These are phyloP conservation scores for Brachirus orientalis DNA, from an alignment of 2,113 vertebrate species.

Conservation along the genomic window DNA sequence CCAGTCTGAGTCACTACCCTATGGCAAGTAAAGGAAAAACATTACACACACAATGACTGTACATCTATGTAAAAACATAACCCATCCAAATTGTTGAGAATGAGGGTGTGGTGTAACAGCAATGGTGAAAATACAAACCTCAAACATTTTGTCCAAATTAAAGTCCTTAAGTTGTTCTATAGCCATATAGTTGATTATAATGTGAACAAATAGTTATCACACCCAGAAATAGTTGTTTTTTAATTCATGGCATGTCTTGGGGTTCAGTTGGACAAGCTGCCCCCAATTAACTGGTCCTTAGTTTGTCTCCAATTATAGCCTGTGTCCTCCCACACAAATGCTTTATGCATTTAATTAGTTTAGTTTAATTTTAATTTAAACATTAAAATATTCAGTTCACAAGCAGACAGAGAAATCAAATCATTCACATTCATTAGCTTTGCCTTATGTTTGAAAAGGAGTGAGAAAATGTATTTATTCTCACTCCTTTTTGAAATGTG, in stretches of 20 bases:
- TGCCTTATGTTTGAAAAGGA: no score
- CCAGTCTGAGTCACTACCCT: constrained; percentile 3
- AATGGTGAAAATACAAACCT: constrained; percentile 44
- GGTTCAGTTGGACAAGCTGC: neutral
- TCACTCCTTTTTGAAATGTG: no score
- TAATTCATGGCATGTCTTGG: neutral
- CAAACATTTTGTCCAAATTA: constrained; percentile 46
- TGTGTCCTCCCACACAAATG: no score
- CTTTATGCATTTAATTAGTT: no score
- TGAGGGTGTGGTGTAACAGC: constrained; percentile 12
- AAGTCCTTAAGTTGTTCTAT: constrained; percentile 34
- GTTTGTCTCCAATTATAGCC: neutral
- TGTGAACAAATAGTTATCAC: constrained; percentile 7
- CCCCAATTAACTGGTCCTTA: neutral
- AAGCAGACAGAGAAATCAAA: no score
- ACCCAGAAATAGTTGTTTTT: neutral
- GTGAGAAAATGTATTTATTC: no score
- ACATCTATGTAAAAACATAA: constrained; percentile 25
- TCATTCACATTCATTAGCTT: no score
- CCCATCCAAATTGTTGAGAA: constrained; percentile 4
- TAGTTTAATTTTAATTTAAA: no score
- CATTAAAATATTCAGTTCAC: no score
- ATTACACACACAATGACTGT: constrained; percentile 31
- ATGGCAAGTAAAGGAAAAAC: constrained; percentile 4
- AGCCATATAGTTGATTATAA: constrained; percentile 30